Percentiles rank a stretch among this genome's conserved stretches.
Conservation (phyloP, 2,888 invertebrate genomes). For the Graphium colonna region DNA sequence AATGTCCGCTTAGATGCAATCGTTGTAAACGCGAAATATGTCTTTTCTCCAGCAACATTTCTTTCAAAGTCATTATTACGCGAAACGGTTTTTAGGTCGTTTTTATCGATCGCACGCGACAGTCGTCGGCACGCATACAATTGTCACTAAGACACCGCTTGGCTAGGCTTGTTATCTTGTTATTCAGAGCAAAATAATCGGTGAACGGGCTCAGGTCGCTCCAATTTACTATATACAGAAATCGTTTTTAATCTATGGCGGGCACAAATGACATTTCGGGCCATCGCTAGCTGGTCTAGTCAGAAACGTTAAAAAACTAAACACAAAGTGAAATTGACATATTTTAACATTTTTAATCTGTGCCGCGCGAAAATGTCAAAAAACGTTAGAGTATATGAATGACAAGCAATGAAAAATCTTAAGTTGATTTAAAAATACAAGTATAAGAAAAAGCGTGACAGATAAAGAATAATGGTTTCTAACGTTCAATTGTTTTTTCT, state of each 20-base stretch:
- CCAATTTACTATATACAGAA: slow-evolving; percentile 18
- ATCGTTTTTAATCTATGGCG: slow-evolving; percentile 2
- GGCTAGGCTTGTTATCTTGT: slow-evolving; percentile 34
- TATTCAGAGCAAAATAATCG: slow-evolving; percentile 42
- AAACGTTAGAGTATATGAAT: too few species aligned
- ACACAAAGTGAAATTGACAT: too few species aligned
- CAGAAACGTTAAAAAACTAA: background rate
- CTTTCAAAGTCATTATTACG: slow-evolving; percentile 14
- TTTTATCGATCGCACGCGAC: slow-evolving; percentile 19
- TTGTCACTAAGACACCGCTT: slow-evolving; percentile 24
- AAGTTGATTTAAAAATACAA: too few species aligned
- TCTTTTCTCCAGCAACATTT: slow-evolving; percentile 14
- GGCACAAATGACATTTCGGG: background rate
- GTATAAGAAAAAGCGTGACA: background rate
- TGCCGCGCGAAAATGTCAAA: too few species aligned
- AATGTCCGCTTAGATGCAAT: background rate
- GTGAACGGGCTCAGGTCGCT: slow-evolving; percentile 28
- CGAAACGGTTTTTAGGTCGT: slow-evolving; percentile 19
- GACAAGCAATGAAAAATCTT: too few species aligned
- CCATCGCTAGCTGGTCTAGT: background rate
- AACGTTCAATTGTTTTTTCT: background rate
- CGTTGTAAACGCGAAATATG: background rate
- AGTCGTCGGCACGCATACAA: slow-evolving; percentile 16
- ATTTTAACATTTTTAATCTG: too few species aligned
- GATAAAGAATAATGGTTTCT: background rate